Conservation (phyloP, 2,888 invertebrate species). For the Chrysina gloriosa region DNA sequence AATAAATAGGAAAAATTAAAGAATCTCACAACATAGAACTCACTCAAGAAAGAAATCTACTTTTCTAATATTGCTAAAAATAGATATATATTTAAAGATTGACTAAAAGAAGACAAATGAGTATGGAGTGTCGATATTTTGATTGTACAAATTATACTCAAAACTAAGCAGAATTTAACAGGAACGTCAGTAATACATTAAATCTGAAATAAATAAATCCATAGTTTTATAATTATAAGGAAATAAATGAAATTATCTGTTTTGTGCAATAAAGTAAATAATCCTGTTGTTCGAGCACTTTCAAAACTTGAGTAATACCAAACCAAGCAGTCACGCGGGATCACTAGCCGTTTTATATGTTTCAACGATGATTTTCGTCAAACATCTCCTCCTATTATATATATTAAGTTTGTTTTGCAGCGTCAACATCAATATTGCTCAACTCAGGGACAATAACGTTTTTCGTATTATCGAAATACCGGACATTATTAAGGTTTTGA, state of each 20-base stretch:
- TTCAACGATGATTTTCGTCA: background rate
- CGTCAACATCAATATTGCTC: constrained; percentile 24
- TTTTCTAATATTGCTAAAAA: too few species aligned
- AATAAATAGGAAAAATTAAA: too few species aligned
- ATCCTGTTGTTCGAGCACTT: constrained; percentile 9
- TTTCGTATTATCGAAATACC: background rate
- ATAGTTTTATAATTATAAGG: background rate
- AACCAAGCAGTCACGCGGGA: background rate
- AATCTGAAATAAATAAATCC: background rate
- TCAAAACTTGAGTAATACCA: constrained; percentile 17
- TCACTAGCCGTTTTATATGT: background rate
- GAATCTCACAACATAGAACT: too few species aligned
- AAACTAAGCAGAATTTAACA: background rate
- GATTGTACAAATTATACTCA: background rate
- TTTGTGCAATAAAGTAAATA: constrained; percentile 33
- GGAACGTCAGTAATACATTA: background rate
- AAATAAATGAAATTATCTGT: constrained; percentile 8
- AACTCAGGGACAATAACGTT: constrained; percentile 36
- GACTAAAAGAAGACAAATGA: too few species aligned
- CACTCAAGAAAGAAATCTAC: too few species aligned
- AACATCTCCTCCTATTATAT: too few species aligned
- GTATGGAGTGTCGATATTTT: too few species aligned
- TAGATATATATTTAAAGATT: too few species aligned
- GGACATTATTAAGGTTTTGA: constrained; percentile 17
- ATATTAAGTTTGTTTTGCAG: background rate